Evolutionary conservation across 2,888 invertebrate species (phyloP), one percentile per base, ranked within the genome.

Genomic region (Pogonocherus hispidulus): DNA sequence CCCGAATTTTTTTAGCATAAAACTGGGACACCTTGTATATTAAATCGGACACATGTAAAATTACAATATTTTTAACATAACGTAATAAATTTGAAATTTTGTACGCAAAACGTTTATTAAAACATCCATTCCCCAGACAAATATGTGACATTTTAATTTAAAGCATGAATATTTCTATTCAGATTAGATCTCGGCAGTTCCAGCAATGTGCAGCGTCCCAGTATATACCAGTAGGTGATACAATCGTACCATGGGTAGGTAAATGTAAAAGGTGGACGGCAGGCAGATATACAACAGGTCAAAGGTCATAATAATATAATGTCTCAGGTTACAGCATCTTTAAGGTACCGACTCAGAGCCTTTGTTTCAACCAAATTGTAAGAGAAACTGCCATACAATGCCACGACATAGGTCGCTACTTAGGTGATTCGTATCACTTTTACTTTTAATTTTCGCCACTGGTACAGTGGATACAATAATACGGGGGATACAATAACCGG

Each of bases 261-360:
- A 60, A 60, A 35, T 49, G 59, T 59, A 59, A 59, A 59, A 59
- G 59, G 59, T 59, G 44, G 47, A 60, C 49, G 60, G 60, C 49
- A 49, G 19, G 19, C 47, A 49, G 60, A 60, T 60, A 60, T 20
- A 60, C 35, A 18, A 19, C 27, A 63, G 37, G 67, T 62, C 67
- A 67, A 54, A 67, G 67, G 67, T 67, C 47, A 66, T 23, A 52
- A 56, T 54, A 67, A 66, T 60, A 66, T 51, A 66, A 67, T 62
- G 67, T 67, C 67, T 62, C 67, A 67, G 22, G 62, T 67, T 67
- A 67, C 67, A 52, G 56, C 62, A 55, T 63, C 60, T 62, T 55
- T 67, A 56, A 55, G 49, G 49, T 35, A 60, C 49, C 56, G 55
- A 49, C 55, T 27, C 18, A 49, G 44, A 22, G 20, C 37, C 56